Evolutionary conservation across 2,797 vertebrate species (phyloP), one percentile per base, ranked within the genome.

Genomic region (Rousettus madagascariensis): DNA sequence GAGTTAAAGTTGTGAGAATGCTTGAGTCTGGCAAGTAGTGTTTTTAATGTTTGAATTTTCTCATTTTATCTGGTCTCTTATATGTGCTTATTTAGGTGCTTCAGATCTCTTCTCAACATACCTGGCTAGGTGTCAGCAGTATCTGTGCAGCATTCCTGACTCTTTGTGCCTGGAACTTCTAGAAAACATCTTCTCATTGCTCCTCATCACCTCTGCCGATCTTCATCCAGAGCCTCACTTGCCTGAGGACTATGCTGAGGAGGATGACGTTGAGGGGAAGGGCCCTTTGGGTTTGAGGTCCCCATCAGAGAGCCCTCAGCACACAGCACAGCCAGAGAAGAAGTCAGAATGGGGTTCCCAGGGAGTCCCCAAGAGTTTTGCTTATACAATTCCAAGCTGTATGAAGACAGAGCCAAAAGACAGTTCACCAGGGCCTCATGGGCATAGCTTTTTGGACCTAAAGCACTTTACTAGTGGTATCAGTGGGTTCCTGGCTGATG

Each of bases 101-200:
- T 98, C 98, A 86, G 69, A 98, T 75, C 93, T 98, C 97, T 99
- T 99, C 97, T 98, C 98, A 97, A 98, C 98, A 86, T 99, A 99
- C 98, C 98, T 99, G 96, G 98, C 97, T 0, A 99, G 99, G 97
- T 99, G 99, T 97, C 99, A 99, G 97, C 98, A 99, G 90, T 99
- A 99, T 95, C 98, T 99, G 97, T 98, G 98, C 96, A 98, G 98
- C 0, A 49, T 99, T 85, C 99, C 99, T 1, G 98, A 98, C 93
- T 98, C 99, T 95, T 98, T 99, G 95, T 99, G 99, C 53, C 98
- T 99, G 97, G 99, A 99, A 97, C 98, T 99, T 93, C 98, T 99
- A 94, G 99, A 99, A 98, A 99, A 99, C 97, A 99, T 99, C 98
- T 99, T 99, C 98, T 99, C 99, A 15, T 98, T 99, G 75, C 99